Evolutionary conservation across 1,140 invertebrate species (phyloP).

Genomic region (Oppia nitens): DNA sequence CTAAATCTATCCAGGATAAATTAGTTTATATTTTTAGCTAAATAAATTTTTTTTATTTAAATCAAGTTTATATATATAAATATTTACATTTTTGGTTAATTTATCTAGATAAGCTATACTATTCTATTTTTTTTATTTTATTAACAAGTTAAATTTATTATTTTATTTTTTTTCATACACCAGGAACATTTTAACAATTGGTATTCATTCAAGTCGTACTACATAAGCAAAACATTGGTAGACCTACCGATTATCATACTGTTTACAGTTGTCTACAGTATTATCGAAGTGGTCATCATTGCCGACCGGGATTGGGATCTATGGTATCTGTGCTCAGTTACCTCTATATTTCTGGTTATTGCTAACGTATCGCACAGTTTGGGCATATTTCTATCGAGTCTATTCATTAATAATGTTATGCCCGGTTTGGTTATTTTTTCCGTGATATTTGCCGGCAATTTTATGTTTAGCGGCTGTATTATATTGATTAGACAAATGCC

Average conservation of each 20-base stretch:
- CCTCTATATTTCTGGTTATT: not conserved
- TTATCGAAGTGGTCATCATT: slow-evolving; percentile 32
- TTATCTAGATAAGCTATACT: too few species aligned
- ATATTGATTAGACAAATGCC: slow-evolving; percentile 85
- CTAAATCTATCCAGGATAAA: too few species aligned
- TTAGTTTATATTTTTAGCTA: slow-evolving; percentile 5
- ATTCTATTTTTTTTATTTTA: too few species aligned
- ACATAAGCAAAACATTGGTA: slow-evolving; percentile 13
- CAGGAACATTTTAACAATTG: slow-evolving; percentile 16
- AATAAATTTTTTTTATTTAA: slow-evolving; percentile 1
- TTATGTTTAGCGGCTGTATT: slow-evolving; percentile 74
- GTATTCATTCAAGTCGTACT: slow-evolving; percentile 15
- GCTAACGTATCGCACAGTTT: slow-evolving; percentile 6
- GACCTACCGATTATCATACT: slow-evolving; percentile 12
- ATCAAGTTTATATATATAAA: not conserved
- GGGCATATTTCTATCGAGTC: slow-evolving; percentile 3
- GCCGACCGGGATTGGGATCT: slow-evolving; percentile 7
- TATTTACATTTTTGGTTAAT: slow-evolving; percentile 6
- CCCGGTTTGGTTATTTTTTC: slow-evolving; percentile 73
- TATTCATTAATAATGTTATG: slow-evolving; percentile 12
- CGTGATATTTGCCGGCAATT: slow-evolving; percentile 66
- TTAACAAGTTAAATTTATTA: too few species aligned
- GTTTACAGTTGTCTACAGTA: slow-evolving; percentile 3
- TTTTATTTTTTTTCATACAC: not conserved
- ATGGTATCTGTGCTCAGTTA: slow-evolving; percentile 3